Evolutionary conservation across 2,113 vertebrate species (phyloP), one percentile per base, ranked within the genome.

Genomic region (Protomyctophum bolini): DNA sequence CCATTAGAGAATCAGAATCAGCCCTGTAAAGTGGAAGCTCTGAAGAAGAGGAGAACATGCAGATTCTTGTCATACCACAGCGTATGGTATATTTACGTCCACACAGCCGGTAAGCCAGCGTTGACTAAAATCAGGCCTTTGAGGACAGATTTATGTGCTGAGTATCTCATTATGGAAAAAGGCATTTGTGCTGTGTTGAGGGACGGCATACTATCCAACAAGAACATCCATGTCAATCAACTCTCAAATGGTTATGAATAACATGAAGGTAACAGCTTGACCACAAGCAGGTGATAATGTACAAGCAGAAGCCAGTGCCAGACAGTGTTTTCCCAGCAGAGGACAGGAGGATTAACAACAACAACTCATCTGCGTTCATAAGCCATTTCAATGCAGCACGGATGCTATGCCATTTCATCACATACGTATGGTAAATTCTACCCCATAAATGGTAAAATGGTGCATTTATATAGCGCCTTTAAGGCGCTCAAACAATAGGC

Each of bases 1-100:
- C 76, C 33, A 78, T 65, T 61, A 73, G 58, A 63, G 70, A 89
- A 82, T 73, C 56, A 72, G 45, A 63, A n/a, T n/a, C n/a, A 76
- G 71, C 65, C 64, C 41, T 11, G 65, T 21, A 58, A 60, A 79
- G 66, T 33, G 47, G 21, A 66, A 80, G 56, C 70, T 73, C 62
- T 67, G 55, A 62, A 81, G 70, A 74, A 76, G 76, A 83, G 15
- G 56, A 79, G 59, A 74, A 77, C 81, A 80, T 82, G 83, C 86
- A 80, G 64, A 74, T 69, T 73, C 41, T 47, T 70, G 21, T 46
- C 69, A 70, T 74, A 47, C 63, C 63, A 48, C 54, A 75, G 28
- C 49, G 29, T 63, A 72, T 69, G 58, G 64, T 68, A 70, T 57
- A 70, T 57, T 76, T 74, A 72, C 68, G 73, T 60, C 66, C 57